Conservation (phyloP, 1,140 invertebrate species). For the Zaprionus gabonicus region DNA sequence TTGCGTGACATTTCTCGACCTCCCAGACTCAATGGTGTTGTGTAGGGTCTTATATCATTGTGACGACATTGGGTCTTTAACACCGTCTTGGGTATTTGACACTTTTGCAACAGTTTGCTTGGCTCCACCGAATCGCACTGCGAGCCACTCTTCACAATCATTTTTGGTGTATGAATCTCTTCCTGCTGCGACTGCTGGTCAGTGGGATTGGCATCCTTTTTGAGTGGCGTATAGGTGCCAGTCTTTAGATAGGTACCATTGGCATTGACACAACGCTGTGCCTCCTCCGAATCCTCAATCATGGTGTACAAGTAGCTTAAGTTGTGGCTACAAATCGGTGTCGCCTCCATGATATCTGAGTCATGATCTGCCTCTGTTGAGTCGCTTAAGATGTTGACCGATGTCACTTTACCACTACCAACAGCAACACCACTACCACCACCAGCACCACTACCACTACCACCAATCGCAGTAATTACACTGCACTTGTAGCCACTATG, state of each 20-base stretch:
- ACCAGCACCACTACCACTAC: too few relatives aligned
- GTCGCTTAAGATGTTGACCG: not conserved
- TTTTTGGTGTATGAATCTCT: slow-evolving; percentile 5
- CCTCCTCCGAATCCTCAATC: slow-evolving; percentile 80
- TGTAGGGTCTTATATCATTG: slow-evolving; percentile 36
- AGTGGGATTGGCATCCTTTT: slow-evolving; percentile 50
- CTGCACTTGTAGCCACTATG: not conserved
- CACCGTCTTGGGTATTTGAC: not conserved
- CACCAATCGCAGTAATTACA: not conserved
- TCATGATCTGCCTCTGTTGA: not conserved
- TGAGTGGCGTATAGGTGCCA: slow-evolving; percentile 77
- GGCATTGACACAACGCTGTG: slow-evolving; percentile 69
- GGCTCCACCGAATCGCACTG: slow-evolving; percentile 1
- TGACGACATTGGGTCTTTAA: slow-evolving; percentile 27
- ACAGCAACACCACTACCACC: too few relatives aligned
- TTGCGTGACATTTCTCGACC: slow-evolving; percentile 52
- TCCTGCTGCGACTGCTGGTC: slow-evolving; percentile 9
- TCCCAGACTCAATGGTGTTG: slow-evolving; percentile 28
- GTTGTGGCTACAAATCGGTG: slow-evolving; percentile 30
- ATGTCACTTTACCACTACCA: not conserved
- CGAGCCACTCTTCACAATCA: not conserved
- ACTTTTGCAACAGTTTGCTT: slow-evolving; percentile 6
- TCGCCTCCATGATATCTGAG: not conserved
- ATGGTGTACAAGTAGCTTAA: slow-evolving; percentile 78
- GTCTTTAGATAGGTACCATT: slow-evolving; percentile 81